Conservation (phyloP, 2,888 invertebrate species). For the Amphimallon solstitiale region DNA sequence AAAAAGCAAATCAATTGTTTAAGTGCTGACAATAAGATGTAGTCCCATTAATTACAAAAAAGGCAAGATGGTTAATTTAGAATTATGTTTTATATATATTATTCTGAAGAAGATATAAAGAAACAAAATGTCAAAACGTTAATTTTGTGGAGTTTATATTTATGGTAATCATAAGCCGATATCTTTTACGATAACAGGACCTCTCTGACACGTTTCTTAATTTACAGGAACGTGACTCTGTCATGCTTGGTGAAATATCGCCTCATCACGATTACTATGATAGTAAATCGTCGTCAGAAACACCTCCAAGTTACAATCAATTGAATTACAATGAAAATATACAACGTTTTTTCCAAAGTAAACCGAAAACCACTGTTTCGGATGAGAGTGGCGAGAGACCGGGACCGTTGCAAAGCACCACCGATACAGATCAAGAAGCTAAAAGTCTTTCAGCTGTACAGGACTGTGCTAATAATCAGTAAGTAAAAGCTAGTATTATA, state of each 20-base stretch:
- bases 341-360: conserved; percentile 72
- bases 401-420: conserved; percentile 55
- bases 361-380: conserved; percentile 70
- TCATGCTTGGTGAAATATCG: conserved; percentile 85
- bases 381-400: conserved; percentile 63
- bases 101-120: no score
- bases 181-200: no score
- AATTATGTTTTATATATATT: no score
- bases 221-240: conserved; percentile 78
- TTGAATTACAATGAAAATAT: conserved; percentile 85
- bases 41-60: no score
- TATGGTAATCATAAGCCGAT: no score
- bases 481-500: conserved; percentile 43
- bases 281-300: conserved; percentile 82
- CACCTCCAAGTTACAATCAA: conserved; percentile 85
- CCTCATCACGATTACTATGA: conserved; percentile 84
- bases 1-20: no score
- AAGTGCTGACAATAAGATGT: no score
- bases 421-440: conserved; percentile 62
- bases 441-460: conserved; percentile 52
- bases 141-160: no score
- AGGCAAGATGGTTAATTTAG: no score
- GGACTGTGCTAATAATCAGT: conserved; percentile 56
- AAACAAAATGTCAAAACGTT: no score
- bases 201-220: conserved; percentile 2